Conservation (phyloP, 2,797 vertebrate genomes). For the Menidia menidia region DNA sequence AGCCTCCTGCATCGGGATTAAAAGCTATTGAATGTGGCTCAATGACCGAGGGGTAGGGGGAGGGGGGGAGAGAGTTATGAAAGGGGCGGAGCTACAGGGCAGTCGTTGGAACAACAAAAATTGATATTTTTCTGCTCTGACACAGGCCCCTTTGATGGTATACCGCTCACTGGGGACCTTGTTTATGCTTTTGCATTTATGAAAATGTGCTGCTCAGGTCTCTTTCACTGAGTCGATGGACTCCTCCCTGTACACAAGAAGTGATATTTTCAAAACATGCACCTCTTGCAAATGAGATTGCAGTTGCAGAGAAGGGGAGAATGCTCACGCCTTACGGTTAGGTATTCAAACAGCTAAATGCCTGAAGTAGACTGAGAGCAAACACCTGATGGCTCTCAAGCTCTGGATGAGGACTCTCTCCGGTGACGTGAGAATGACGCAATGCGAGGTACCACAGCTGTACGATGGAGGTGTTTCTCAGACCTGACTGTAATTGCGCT, state of each 20-base stretch:
- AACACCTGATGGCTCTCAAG: not conserved
- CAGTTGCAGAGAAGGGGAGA: slow-evolving; percentile 1
- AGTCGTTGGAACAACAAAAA: not conserved
- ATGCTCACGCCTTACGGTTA: not conserved
- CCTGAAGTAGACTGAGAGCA: not conserved
- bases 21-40: slow-evolving; percentile 52
- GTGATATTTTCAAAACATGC: not conserved
- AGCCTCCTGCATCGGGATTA: slow-evolving; percentile 45
- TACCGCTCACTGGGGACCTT: slow-evolving; percentile 15
- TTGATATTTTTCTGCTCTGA: slow-evolving; percentile 14
- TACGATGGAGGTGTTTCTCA: too few relatives aligned
- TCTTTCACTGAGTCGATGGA: too few relatives aligned
- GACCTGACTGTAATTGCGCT: too few relatives aligned
- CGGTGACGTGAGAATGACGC: too few relatives aligned
- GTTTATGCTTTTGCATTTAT: not conserved
- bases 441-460: too few relatives aligned
- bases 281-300: slow-evolving; percentile 4
- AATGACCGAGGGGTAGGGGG: slow-evolving; percentile 22
- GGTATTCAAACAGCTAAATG: not conserved
- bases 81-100: not conserved
- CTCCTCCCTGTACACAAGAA: slow-evolving; percentile 3
- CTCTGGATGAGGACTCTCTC: too few relatives aligned
- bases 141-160: slow-evolving; percentile 21
- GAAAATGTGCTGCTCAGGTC: too few relatives aligned
- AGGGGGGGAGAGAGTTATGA: slow-evolving; percentile 13